These are phyloP conservation scores for Apis dorsata DNA, from an alignment of 1,140 invertebrate species.

Conservation along the genomic window DNA sequence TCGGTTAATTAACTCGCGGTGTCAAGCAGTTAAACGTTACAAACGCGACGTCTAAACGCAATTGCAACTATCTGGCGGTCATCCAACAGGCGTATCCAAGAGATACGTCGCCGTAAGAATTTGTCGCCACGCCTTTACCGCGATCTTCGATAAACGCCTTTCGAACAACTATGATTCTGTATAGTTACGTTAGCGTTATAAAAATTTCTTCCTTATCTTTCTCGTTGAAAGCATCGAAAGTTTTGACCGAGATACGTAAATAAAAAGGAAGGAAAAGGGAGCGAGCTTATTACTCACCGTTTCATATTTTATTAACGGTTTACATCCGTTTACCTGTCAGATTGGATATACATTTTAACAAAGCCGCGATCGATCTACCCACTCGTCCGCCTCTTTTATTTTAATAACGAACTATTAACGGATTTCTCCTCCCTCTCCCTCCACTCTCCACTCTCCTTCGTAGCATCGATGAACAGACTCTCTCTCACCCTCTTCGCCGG, in stretches of 20 bases:
- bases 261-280: neutral
- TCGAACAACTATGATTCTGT: neutral
- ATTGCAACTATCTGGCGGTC: slow-evolving; percentile 45
- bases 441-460: neutral
- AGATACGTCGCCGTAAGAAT: slow-evolving; percentile 46
- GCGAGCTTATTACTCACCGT: neutral
- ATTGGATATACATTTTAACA: slow-evolving; percentile 27
- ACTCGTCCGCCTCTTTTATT: slow-evolving; percentile 44
- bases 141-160: neutral
- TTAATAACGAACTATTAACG: slow-evolving; percentile 55
- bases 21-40: slow-evolving; percentile 45
- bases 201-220: neutral
- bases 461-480: slow-evolving; percentile 35
- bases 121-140: slow-evolving; percentile 35
- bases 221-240: neutral
- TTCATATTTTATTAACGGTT: slow-evolving; percentile 7
- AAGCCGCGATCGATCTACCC: slow-evolving; percentile 13
- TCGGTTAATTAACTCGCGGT: slow-evolving; percentile 58
- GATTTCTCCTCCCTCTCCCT: slow-evolving; percentile 8
- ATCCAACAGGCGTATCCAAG: slow-evolving; percentile 49
- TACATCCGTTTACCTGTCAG: slow-evolving; percentile 23
- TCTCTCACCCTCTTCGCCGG: slow-evolving; percentile 2
- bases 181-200: neutral
- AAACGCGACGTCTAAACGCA: slow-evolving; percentile 23
- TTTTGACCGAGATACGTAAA: slow-evolving; percentile 34